Percentiles rank a stretch among this genome's conserved stretches.
Conservation (phyloP, 2,888 invertebrate species). For the Sepiola atlantica region DNA sequence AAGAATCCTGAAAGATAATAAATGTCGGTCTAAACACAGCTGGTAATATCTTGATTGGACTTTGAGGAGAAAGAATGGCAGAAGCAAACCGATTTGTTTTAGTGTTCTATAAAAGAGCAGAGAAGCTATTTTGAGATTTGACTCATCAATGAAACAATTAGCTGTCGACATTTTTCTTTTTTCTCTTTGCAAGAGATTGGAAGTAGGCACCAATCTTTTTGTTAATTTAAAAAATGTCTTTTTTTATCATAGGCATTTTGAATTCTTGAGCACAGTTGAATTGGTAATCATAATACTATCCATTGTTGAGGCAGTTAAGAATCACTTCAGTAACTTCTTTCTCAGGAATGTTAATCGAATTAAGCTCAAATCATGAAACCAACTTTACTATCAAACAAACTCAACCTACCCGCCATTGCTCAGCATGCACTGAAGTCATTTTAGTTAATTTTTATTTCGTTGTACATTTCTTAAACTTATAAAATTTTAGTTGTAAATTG, state of each 20-base stretch:
- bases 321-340: neutral
- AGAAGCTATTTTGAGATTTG: neutral
- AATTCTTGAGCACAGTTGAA: neutral
- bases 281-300: neutral
- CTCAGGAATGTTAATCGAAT: neutral
- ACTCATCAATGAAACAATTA: neutral
- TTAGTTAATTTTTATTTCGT: no score
- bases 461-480: no score
- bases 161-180: neutral
- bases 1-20: neutral
- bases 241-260: neutral
- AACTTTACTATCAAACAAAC: neutral
- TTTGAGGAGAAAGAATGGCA: neutral
- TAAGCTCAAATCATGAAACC: neutral
- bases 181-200: neutral
- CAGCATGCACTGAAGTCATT: no score
- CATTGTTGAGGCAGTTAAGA: neutral
- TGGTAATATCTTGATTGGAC: neutral
- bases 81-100: neutral
- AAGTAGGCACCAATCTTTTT: neutral
- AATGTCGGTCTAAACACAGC: neutral
- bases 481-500: no score
- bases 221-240: neutral
- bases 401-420: no score
- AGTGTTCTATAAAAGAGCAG: neutral